Conservation (phyloP, 2,888 invertebrate species). For the Muscina levida region DNA sequence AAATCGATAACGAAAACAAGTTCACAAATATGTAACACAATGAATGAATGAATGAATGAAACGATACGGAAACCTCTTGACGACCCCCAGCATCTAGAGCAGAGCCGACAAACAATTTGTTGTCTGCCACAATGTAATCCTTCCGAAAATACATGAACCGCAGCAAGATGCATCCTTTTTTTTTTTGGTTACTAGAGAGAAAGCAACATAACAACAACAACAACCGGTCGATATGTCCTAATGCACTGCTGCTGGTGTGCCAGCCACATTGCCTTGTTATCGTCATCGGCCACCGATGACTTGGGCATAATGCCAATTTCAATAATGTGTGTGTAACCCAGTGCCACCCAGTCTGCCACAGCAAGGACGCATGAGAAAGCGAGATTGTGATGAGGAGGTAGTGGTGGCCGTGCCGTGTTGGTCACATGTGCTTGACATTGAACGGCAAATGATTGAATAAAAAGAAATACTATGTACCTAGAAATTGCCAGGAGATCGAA, state of each 20-base stretch:
- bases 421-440: conserved; percentile 17
- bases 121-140: conserved; percentile 51
- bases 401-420: neutral
- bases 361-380: no score
- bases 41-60: no score
- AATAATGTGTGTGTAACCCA: conserved; percentile 51
- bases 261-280: neutral
- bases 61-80: no score
- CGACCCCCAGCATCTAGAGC: no score
- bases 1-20: conserved; percentile 25
- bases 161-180: conserved; percentile 16
- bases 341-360: neutral
- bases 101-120: conserved; percentile 39
- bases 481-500: no score
- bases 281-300: neutral
- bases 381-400: neutral
- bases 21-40: neutral
- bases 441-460: no score
- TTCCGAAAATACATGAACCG: conserved; percentile 36
- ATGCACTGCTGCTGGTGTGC: no score
- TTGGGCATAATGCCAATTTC: conserved; percentile 60
- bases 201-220: no score
- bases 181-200: neutral
- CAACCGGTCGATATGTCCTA: no score
- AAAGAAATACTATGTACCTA: no score